A percentile compares a stretch with the other conserved stretches of the same genome.
Evolutionary conservation across 2,113 vertebrate genomes (phyloP).

Genomic region (Trinectes maculatus): DNA sequence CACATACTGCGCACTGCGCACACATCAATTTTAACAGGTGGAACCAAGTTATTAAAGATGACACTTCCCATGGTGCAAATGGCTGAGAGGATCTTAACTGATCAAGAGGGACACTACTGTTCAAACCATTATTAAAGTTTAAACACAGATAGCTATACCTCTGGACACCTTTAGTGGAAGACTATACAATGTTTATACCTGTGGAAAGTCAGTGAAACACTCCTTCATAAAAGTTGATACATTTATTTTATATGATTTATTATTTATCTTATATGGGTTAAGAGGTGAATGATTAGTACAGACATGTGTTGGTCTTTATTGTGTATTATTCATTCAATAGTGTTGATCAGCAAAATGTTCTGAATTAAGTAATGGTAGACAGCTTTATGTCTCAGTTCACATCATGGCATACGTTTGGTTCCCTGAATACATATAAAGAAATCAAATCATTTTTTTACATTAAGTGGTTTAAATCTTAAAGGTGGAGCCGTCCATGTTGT

Average conservation of each 20-base stretch:
- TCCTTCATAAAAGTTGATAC: too few species aligned
- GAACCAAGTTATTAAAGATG: constrained; percentile 55
- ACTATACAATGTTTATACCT: background rate
- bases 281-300: too few species aligned
- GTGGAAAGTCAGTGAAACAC: background rate
- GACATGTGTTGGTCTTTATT: too few species aligned
- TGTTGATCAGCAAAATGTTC: background rate
- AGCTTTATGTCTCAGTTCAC: too few species aligned
- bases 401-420: too few species aligned
- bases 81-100: constrained; percentile 45
- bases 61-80: constrained; percentile 39
- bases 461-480: too few species aligned
- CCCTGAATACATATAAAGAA: too few species aligned
- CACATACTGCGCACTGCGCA: constrained; percentile 44
- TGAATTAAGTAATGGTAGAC: too few species aligned
- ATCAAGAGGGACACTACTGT: constrained; percentile 45
- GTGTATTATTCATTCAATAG: background rate
- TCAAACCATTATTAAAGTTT: constrained; percentile 52
- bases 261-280: too few species aligned
- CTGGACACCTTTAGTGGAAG: background rate
- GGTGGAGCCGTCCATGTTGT: background rate
- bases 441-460: too few species aligned
- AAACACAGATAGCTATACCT: constrained; percentile 32
- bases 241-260: too few species aligned
- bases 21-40: constrained; percentile 50